Evolutionary conservation across 1,140 invertebrate genomes (phyloP), one percentile per base, ranked within the genome.

Genomic region (Zaprionus gabonicus): DNA sequence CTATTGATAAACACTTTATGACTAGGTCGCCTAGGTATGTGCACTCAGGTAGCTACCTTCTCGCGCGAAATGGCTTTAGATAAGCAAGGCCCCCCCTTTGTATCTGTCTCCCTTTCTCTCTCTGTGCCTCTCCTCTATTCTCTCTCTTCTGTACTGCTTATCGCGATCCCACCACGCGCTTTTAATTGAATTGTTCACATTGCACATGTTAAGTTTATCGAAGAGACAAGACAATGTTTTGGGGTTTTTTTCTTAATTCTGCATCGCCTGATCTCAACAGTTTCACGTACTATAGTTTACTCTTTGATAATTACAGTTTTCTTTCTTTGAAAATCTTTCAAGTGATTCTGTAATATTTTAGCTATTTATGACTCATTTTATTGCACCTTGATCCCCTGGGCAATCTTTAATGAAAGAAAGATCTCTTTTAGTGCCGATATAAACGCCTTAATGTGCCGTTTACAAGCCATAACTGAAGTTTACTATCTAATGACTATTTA

Each of bases 141-240:
- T 17, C 27, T 25, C 34, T 20, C 25, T 23, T 10, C 31, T 3
- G 3, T 34, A 9, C 10, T 20, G 20, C 68, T 71, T 66, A 60
- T 70, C 58, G 41, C 6, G 5, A 10, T 3, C 23, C 13, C 41
- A 57, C 53, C 69, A 69, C 74, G 74, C 62, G 62, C 74, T 76
- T 76, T 72, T 76, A 76, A 76, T 76, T 76, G 74, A 76, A 67
- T 76, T 72, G 69, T 67, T 60, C 31, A 55, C 55, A 63, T 51
- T 75, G 67, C 66, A 63, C 49, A 70, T 74, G 66, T 64, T 51
- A 15, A 46, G 6, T 64, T 75, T 75, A 57, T 67, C 38, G 70
- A 63, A 67, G 51, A 57, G 56, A 49, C 58, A 28, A 28, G 23
- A 68, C 55, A 68, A 23, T 34, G 20, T 59, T n/a, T 46, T 58